A percentile compares a stretch with the other conserved stretches of the same genome.
These are phyloP conservation scores for Vulpes vulpes DNA, from an alignment of 2,113 vertebrate species.

Conservation along the genomic window DNA sequence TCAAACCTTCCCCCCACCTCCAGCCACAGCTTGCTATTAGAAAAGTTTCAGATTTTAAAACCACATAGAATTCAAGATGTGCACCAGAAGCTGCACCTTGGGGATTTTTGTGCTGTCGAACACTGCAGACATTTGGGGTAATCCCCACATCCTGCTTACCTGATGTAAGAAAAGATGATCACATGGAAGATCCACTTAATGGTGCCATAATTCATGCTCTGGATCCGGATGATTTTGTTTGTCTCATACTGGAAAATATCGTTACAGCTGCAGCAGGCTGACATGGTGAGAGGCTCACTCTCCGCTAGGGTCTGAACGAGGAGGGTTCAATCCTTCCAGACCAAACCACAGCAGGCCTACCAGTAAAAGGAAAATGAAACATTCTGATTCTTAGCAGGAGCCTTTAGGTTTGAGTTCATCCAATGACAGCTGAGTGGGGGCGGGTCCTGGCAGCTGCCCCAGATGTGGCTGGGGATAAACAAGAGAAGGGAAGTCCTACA, in stretches of 20 bases:
- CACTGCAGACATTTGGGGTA: neutral
- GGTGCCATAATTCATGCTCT: slow-evolving; percentile 77
- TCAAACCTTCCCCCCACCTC: neutral
- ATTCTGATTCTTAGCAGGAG: neutral
- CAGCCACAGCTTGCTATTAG: neutral
- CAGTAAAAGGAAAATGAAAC: neutral
- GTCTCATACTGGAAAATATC: slow-evolving; percentile 77
- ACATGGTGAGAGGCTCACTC: slow-evolving; percentile 48
- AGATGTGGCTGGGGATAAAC: slow-evolving; percentile 53
- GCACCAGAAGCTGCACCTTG: neutral
- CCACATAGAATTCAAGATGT: neutral
- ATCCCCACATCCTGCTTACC: slow-evolving; percentile 66
- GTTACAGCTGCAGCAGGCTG: slow-evolving; percentile 46
- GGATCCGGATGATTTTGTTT: slow-evolving; percentile 68
- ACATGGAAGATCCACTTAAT: slow-evolving; percentile 74
- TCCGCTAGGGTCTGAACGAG: neutral
- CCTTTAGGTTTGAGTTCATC: slow-evolving; percentile 50
- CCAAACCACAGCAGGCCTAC: neutral
- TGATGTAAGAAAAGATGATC: slow-evolving; percentile 71
- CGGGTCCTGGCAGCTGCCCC: slow-evolving; percentile 71
- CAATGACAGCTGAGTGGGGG: slow-evolving; percentile 39
- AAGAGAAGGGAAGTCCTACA: slow-evolving; percentile 45
- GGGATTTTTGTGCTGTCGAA: neutral
- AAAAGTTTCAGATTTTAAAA: neutral
- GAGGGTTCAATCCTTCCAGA: neutral